Base-by-base conservation (phyloP, 2,888 invertebrate genomes). In the Conchocele bisecta region DNA sequence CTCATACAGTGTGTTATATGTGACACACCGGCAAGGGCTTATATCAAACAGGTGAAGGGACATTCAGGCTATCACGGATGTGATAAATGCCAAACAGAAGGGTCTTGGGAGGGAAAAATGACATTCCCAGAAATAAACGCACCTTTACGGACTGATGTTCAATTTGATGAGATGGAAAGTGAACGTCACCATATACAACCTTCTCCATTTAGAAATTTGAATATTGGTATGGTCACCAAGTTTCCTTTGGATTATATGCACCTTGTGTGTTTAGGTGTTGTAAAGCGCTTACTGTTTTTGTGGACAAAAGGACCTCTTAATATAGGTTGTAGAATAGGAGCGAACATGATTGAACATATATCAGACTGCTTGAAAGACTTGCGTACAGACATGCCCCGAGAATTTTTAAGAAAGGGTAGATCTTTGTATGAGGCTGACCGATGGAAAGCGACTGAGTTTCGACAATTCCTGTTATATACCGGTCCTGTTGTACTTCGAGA, bases 371-470 rank as follows among this genome's bases (percentile, higher is more conserved):
- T 77, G 17, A 11, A 37, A 4, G 31, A 20, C 28, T 24, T 71
- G 24, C 29, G 22, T 37, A 11, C 13, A 50, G 42, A 48, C 17
- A 33, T 78, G 26, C 72, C 71, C 20, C 15, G 53, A 48, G 86
- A 87, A 54, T 87, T 87, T 74, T 64, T 71, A 7, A 54, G 85
- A 42, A 83, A 81, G 65, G 85, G 83, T 4, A 75, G 86, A 53
- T 20, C 73, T 2, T 46, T 88, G 13, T 50, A 17, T 48, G 79
- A 84, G 35, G 31, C 81, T 31, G 71, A 77, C n/a, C 59, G 75
- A 20, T 87, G 84, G 82, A 88, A 87, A 61, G 85, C 82, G 24
- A 82, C 86, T 3, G 86, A 87, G 60, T 83, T 82, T 33, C 48
- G 85, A 31, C 72, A 77, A 17, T 75, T 87, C 60, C 48, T 85